These are phyloP conservation scores for Zosterops borbonicus DNA, from an alignment of 2,113 vertebrate genomes.

Conservation along the genomic window DNA sequence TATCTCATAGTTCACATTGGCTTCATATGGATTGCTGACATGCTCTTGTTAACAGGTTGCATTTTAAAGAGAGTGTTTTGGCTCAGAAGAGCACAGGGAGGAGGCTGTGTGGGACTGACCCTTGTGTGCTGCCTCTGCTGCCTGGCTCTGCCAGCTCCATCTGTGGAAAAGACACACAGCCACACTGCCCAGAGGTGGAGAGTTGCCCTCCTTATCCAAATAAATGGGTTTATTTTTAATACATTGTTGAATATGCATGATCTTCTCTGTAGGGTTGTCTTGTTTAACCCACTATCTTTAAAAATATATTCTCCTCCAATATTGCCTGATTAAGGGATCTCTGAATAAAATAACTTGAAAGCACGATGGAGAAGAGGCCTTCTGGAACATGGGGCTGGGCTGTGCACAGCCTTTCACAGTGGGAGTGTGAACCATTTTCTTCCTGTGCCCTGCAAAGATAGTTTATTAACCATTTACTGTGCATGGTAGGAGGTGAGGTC, in stretches of 20 bases:
- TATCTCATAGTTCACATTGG: neutral
- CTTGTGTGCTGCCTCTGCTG: neutral
- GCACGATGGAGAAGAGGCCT: neutral
- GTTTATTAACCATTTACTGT: neutral
- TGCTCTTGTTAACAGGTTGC: neutral
- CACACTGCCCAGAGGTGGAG: neutral
- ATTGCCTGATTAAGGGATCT: neutral
- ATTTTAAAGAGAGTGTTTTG: neutral
- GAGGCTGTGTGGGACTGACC: rapidly evolving
- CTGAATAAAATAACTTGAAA: neutral
- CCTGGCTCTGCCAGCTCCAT: neutral
- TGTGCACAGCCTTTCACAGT: neutral
- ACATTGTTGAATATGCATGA: neutral
- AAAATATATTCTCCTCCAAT: neutral
- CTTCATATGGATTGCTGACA: neutral
- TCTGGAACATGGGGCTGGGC: neutral
- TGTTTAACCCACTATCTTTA: neutral
- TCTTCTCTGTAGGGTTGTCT: neutral
- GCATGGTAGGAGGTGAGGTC: neutral
- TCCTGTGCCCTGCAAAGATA: neutral
- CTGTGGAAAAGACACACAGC: neutral
- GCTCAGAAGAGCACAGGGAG: neutral
- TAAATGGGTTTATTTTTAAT: neutral
- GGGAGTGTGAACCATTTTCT: neutral
- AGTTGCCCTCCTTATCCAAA: neutral